Conservation (phyloP, 1,140 invertebrate genomes). For the Drosophila rhopaloa region DNA sequence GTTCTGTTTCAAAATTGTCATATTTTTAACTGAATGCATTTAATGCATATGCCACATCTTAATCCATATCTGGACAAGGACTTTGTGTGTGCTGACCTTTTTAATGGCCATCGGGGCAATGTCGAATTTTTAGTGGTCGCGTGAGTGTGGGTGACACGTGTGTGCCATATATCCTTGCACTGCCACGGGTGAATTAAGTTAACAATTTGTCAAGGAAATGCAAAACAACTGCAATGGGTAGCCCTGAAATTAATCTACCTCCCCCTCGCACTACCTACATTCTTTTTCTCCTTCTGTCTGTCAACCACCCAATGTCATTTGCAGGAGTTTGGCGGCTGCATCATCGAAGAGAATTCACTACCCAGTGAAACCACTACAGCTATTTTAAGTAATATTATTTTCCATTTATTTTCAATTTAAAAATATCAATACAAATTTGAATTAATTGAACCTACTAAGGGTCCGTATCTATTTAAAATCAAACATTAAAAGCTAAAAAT, state of each 20-base stretch:
- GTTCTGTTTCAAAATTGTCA: too few relatives aligned
- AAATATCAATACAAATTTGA: too few relatives aligned
- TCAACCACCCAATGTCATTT: constrained; percentile 65
- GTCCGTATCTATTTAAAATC: too few relatives aligned
- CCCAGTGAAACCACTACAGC: not conserved
- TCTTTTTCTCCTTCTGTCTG: constrained; percentile 11
- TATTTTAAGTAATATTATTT: not conserved
- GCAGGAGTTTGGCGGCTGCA: constrained; percentile 43
- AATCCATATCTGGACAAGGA: constrained; percentile 25
- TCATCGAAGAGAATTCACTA: constrained; percentile 12
- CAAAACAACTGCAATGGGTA: constrained; percentile 27
- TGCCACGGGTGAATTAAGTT: constrained; percentile 15
- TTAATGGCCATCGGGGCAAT: constrained; percentile 30
- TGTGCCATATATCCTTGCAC: constrained; percentile 39
- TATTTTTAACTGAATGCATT: not conserved
- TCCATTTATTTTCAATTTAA: too few relatives aligned
- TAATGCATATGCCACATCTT: not conserved
- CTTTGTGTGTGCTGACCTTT: constrained; percentile 32
- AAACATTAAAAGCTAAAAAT: too few relatives aligned
- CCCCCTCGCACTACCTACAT: not conserved
- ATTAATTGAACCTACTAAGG: too few relatives aligned
- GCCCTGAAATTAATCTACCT: constrained; percentile 62
- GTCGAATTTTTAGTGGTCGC: constrained; percentile 20
- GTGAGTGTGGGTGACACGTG: constrained; percentile 30
- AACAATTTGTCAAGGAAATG: constrained; percentile 38